Evolutionary conservation across 2,113 vertebrate species (phyloP), one percentile per base, ranked within the genome.

Genomic region (Danionella cerebrum): DNA sequence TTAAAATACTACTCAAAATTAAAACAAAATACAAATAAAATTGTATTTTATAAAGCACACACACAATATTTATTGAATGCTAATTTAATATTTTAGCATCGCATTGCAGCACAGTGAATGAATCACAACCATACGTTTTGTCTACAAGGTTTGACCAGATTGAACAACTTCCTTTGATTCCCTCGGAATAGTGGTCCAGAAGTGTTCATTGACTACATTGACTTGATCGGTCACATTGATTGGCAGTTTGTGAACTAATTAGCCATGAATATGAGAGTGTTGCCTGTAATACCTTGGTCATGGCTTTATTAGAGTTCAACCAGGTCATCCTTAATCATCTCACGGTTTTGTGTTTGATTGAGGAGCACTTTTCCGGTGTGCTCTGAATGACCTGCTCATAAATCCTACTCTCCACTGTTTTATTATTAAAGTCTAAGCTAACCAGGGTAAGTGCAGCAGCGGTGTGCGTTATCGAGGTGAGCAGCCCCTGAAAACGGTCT

Each of bases 241-340:
- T 70, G 80, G 77, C 80, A 85, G 77, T 48, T 55, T 9, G 57
- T 65, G 44, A 58, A 11, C 64, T 80, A 84, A 84, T 84, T 84
- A 83, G 57, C 60, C 35, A 44, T 62, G 76, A 79, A 76, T 72
- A 78, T 74, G 74, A 77, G 68, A 58, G 39, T 57, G 35, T 63
- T 54, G 59, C 14, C 5, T 55, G 51, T 35, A 31, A 71, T 75
- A 67, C 47, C 74, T 74, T 72, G 74, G n/a, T 51, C 72, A 76
- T 65, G 74, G 70, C 68, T 74, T 72, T 71, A 64, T 72, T 76
- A 71, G 78, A 72, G 52, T 72, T 65, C 73, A 79, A 76, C 73
- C 78, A 70, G 71, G 76, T 82, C 65, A 69, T 74, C 67, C 65
- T 74, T 83, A 83, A 79, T 76, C 67, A 71, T 45, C 2, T 42